A percentile compares a stretch with the other conserved stretches of the same genome.
phyloP scores from a whole-genome alignment of 2,888 invertebrate genomes.

The Polymixis flavicincta region DNA sequence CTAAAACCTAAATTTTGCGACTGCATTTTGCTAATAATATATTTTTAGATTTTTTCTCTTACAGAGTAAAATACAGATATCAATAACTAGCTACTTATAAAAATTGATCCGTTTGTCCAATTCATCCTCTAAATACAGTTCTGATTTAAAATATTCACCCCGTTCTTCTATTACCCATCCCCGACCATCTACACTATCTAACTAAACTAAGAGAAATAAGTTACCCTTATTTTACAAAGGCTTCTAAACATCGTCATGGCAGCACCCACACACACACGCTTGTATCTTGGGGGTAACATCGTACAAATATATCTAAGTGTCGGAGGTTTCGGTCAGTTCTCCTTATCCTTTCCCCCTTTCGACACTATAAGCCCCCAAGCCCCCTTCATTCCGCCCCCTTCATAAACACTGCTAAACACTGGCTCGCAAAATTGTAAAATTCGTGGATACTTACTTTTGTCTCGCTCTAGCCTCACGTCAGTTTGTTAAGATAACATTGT shows the following conservation, averaged over 20 bases:
- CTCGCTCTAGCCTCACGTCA: slow-evolving; percentile 81
- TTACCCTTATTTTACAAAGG: slow-evolving; percentile 81
- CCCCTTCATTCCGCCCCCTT: slow-evolving; percentile 70
- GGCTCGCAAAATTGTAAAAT: slow-evolving; percentile 88
- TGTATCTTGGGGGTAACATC: slow-evolving; percentile 83
- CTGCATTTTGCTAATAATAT: no score
- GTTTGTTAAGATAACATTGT: slow-evolving; percentile 88
- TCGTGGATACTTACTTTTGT: slow-evolving; percentile 77
- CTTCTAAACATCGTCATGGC: slow-evolving; percentile 80
- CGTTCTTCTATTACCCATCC: slow-evolving; percentile 9
- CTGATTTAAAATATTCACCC: slow-evolving; percentile 32
- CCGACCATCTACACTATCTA: slow-evolving; percentile 55
- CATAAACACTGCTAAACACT: slow-evolving; percentile 88
- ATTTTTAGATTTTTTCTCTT: no score
- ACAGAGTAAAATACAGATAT: no score
- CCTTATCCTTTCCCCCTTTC: slow-evolving; percentile 86
- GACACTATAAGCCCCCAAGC: slow-evolving; percentile 80
- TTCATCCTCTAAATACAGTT: background rate
- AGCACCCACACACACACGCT: slow-evolving; percentile 65
- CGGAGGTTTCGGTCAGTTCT: slow-evolving; percentile 83
- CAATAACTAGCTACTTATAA: background rate
- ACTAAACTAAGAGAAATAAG: slow-evolving; percentile 72
- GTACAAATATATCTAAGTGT: slow-evolving; percentile 88
- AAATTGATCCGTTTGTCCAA: background rate
- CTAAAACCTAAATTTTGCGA: no score